Conservation (phyloP, 2,797 vertebrate genomes). For the Melanotaenia nigrans region DNA sequence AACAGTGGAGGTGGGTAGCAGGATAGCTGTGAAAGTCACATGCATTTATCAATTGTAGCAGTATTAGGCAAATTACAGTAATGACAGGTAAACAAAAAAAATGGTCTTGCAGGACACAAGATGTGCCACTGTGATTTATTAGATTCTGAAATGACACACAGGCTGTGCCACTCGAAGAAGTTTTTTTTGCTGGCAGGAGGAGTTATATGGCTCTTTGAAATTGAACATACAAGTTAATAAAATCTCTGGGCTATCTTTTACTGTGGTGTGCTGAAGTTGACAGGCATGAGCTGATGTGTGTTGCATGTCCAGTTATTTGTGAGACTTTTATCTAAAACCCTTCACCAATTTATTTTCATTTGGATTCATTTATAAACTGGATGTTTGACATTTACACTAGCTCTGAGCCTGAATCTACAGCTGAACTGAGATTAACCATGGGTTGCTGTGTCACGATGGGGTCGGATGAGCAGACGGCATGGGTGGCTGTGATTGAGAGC, state of each 20-base stretch:
- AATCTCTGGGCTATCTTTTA: slow-evolving; percentile 68
- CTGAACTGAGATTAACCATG: slow-evolving; percentile 33
- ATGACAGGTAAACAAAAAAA: slow-evolving; percentile 48
- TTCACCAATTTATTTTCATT: slow-evolving; percentile 36
- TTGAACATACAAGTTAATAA: slow-evolving; percentile 79
- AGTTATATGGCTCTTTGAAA: slow-evolving; percentile 76
- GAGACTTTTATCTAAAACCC: slow-evolving; percentile 52
- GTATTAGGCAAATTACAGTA: slow-evolving; percentile 19
- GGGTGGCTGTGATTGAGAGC: slow-evolving; percentile 75
- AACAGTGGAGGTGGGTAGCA: slow-evolving; percentile 9
- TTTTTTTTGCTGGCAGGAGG: slow-evolving; percentile 45
- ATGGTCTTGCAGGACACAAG: slow-evolving; percentile 42
- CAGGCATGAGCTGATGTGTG: slow-evolving; percentile 65
- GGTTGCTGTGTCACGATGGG: slow-evolving; percentile 31
- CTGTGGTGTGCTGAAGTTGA: slow-evolving; percentile 61
- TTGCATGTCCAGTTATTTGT: slow-evolving; percentile 62
- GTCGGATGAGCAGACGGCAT: slow-evolving; percentile 57
- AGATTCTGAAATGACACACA: slow-evolving; percentile 49
- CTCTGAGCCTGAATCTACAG: slow-evolving; percentile 24
- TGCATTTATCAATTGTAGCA: slow-evolving; percentile 48
- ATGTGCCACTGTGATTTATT: slow-evolving; percentile 41
- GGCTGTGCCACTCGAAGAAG: slow-evolving; percentile 26
- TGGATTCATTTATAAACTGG: slow-evolving; percentile 44
- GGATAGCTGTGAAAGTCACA: slow-evolving; percentile 42
- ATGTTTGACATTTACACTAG: slow-evolving; percentile 21